phyloP scores from a whole-genome alignment of 2,797 vertebrate species.

The Coregonus ussuriensis region DNA sequence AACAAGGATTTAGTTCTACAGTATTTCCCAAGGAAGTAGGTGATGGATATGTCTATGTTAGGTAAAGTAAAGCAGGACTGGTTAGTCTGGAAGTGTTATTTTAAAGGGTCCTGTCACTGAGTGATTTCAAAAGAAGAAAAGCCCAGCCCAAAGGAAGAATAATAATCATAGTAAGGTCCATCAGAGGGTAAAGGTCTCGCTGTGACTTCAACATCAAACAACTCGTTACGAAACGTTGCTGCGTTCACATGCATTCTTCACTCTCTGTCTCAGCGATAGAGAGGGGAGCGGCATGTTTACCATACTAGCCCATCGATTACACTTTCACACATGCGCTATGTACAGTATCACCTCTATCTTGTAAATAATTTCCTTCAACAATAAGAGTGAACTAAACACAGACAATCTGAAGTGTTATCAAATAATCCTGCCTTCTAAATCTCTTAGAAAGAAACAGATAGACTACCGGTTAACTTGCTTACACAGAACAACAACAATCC shows the following conservation, averaged over 20 bases:
- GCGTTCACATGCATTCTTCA: neutral
- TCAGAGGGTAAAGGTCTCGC: neutral
- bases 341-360: neutral
- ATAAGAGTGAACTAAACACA: neutral
- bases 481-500: slow-evolving; percentile 8
- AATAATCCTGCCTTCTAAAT: neutral
- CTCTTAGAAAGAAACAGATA: neutral
- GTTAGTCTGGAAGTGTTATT: slow-evolving; percentile 21
- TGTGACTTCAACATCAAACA: neutral
- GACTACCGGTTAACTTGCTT: neutral
- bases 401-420: neutral
- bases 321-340: neutral
- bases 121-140: slow-evolving; percentile 11
- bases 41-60: neutral
- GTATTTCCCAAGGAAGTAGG: too few species aligned
- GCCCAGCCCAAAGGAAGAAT: neutral
- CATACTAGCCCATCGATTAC: neutral
- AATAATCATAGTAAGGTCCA: neutral
- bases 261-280: neutral
- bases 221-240: neutral
- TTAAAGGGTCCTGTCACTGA: neutral
- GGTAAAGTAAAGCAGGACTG: neutral
- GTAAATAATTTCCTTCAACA: neutral
- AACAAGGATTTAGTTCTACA: neutral
- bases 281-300: neutral